phyloP scores from a whole-genome alignment of 2,888 invertebrate species.

The Lasioglossum marginatum region DNA sequence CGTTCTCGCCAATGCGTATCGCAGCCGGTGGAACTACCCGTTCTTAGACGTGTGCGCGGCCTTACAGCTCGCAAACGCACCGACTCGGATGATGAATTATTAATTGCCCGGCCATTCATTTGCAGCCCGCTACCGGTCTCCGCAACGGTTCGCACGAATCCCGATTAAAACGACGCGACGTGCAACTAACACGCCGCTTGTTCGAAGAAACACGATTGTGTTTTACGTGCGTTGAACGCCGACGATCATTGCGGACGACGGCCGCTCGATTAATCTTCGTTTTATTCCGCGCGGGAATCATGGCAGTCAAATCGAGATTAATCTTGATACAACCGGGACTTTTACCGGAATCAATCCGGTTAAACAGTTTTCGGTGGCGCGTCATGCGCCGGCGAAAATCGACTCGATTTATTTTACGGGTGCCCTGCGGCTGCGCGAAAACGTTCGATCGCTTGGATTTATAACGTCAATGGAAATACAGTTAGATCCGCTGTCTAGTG shows the following conservation, averaged over 20 bases:
- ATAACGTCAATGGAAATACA: neutral
- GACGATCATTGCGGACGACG: neutral
- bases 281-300: neutral
- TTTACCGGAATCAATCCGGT: slow-evolving; percentile 2
- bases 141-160: slow-evolving; percentile 45
- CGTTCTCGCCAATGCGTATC: slow-evolving; percentile 8
- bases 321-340: neutral
- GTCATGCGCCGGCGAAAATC: neutral
- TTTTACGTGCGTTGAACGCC: slow-evolving; percentile 9
- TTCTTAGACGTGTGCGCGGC: slow-evolving; percentile 50
- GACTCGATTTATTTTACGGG: neutral
- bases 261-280: slow-evolving; percentile 9
- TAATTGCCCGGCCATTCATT: slow-evolving; percentile 68
- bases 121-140: slow-evolving; percentile 49
- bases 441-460: neutral
- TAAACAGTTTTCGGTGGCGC: neutral
- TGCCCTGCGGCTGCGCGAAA: neutral
- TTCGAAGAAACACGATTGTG: slow-evolving; percentile 28
- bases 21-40: slow-evolving; percentile 23
- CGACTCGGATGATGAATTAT: slow-evolving; percentile 64
- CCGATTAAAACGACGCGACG: slow-evolving; percentile 41
- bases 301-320: neutral
- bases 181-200: slow-evolving; percentile 5
- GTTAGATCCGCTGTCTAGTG: too few relatives aligned
- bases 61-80: slow-evolving; percentile 42